Percentiles rank a stretch among this genome's conserved stretches.
Evolutionary conservation across 2,113 vertebrate genomes (phyloP).

Genomic region (Corythoichthys haematopterus): DNA sequence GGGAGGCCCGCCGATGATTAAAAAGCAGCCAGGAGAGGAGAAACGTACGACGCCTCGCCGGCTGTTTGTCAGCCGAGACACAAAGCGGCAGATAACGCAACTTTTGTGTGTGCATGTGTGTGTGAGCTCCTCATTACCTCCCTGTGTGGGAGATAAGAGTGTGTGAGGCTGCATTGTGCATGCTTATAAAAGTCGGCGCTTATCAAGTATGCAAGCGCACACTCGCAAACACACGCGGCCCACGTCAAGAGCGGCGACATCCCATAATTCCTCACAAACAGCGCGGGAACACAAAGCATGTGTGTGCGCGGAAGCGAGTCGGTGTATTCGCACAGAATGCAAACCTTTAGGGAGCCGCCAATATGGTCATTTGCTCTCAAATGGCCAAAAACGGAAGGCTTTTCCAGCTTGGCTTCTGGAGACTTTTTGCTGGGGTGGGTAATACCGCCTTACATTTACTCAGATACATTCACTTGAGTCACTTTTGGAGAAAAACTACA

Average conservation of each 20-base stretch:
- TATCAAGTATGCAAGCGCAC: conserved; percentile 58
- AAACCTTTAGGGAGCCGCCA: background rate
- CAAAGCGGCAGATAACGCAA: conserved; percentile 54
- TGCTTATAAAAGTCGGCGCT: conserved; percentile 64
- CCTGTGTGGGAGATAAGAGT: conserved; percentile 66
- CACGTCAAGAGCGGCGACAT: conserved; percentile 38
- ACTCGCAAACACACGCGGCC: conserved; percentile 15
- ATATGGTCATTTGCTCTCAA: background rate
- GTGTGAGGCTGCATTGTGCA: conserved; percentile 67
- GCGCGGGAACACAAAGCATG: conserved; percentile 19
- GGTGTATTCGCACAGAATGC: background rate
- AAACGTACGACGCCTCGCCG: conserved; percentile 54
- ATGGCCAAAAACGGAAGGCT: background rate
- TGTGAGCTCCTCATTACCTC: conserved; percentile 67
- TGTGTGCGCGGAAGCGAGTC: background rate
- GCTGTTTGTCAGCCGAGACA: conserved; percentile 66
- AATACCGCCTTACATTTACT: too few species aligned
- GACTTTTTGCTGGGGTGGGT: background rate
- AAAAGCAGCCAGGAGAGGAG: conserved; percentile 60
- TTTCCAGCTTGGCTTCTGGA: background rate
- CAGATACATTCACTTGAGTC: too few species aligned
- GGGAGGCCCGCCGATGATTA: conserved; percentile 52
- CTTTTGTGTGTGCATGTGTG: conserved; percentile 37
- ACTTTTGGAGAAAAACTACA: too few species aligned
- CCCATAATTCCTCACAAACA: conserved; percentile 48